phyloP scores from a whole-genome alignment of 1,140 invertebrate genomes.

The roundworm (Caenorhabditis elegans) region WBcel235 BX284605.5:20727001-20727500 shows the following conservation, averaged over 20 bases:
- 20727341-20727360: background rate
- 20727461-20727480: background rate
- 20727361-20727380: conserved; percentile 15
- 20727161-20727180: background rate
- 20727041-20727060: background rate
- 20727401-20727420: background rate
- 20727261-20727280: conserved; percentile 20
- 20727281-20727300: background rate
- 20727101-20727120: conserved; percentile 26
- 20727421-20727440: background rate
- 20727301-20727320: background rate
- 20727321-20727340: too few species aligned
- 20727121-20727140: conserved; percentile 33
- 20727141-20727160: conserved; percentile 38
- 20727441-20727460: background rate
- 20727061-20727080: background rate
- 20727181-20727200: background rate
- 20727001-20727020: conserved; percentile 13
- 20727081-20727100: conserved; percentile 36
- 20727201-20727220: conserved; percentile 36
- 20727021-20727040: conserved; percentile 27
- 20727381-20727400: background rate
- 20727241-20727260: conserved; percentile 28
- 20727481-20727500: background rate
- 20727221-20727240: background rate